Percentiles rank a stretch among this genome's conserved stretches.
Conservation (phyloP, 2,797 vertebrate species). For the Gallinago stenura region DNA sequence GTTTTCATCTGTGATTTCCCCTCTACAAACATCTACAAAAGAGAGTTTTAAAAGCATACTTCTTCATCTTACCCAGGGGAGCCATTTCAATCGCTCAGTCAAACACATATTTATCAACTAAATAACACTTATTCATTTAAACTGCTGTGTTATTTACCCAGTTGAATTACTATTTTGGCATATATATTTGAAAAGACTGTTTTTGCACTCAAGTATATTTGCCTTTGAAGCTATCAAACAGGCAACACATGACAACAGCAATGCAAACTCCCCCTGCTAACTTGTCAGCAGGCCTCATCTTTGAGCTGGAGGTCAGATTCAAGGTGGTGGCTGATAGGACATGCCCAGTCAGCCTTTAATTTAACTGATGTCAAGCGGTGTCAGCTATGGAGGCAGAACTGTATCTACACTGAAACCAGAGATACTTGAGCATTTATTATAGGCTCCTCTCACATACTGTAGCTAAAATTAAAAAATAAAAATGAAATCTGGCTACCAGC, state of each 20-base stretch:
- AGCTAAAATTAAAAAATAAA: slow-evolving; percentile 44
- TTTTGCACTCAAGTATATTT: slow-evolving; percentile 29
- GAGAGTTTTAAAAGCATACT: slow-evolving; percentile 51
- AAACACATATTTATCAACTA: slow-evolving; percentile 70
- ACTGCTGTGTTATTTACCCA: slow-evolving; percentile 68
- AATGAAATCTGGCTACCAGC: slow-evolving; percentile 26
- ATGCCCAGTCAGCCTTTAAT: slow-evolving; percentile 32
- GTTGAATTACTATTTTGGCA: slow-evolving; percentile 73
- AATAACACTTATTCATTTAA: slow-evolving; percentile 75
- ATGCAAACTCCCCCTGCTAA: not conserved
- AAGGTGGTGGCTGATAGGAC: slow-evolving; percentile 30
- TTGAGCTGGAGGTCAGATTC: slow-evolving; percentile 15
- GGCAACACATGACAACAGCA: slow-evolving; percentile 8
- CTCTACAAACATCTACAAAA: slow-evolving; percentile 27
- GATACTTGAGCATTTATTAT: slow-evolving; percentile 1
- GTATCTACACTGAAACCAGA: slow-evolving; percentile 24
- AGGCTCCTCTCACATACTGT: not conserved
- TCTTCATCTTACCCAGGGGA: slow-evolving; percentile 63
- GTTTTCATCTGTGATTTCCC: not conserved
- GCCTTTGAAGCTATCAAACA: slow-evolving; percentile 29
- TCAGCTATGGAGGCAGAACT: slow-evolving; percentile 22
- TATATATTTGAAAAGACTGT: slow-evolving; percentile 48
- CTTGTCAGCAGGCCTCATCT: slow-evolving; percentile 32
- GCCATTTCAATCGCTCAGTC: slow-evolving; percentile 61
- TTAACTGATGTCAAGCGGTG: slow-evolving; percentile 38